These are phyloP conservation scores for Perodicticus potto DNA, from an alignment of 2,797 vertebrate species.

Conservation along the genomic window DNA sequence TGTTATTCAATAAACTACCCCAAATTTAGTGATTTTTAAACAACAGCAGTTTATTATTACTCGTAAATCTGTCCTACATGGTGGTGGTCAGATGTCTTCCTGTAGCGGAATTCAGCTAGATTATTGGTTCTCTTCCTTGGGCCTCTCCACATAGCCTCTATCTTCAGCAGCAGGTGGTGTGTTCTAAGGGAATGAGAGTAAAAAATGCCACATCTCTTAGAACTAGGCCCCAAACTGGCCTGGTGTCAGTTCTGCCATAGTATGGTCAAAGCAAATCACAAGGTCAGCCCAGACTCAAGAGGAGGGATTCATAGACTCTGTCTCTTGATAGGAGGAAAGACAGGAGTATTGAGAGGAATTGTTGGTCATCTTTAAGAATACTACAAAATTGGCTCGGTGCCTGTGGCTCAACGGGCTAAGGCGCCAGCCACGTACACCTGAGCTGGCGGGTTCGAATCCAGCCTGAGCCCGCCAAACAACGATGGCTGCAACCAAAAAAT, in stretches of 20 bases:
- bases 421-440: too few relatives aligned
- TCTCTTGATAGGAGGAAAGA: not conserved
- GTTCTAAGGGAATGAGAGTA: not conserved
- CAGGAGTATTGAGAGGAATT: not conserved
- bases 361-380: not conserved
- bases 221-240: not conserved
- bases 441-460: too few relatives aligned
- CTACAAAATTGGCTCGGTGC: not conserved
- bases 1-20: not conserved
- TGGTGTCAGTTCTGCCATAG: not conserved
- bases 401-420: too few relatives aligned
- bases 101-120: not conserved
- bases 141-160: not conserved
- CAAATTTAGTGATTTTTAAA: slow-evolving; percentile 1
- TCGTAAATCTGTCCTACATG: not conserved
- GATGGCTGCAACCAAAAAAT: too few relatives aligned
- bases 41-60: not conserved
- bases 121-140: not conserved
- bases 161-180: not conserved
- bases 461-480: too few relatives aligned
- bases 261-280: not conserved
- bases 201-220: not conserved
- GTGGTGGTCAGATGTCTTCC: not conserved
- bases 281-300: not conserved
- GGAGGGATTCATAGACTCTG: not conserved